Evolutionary conservation across 2,797 vertebrate species (phyloP).

Genomic region (Potorous gilbertii): DNA sequence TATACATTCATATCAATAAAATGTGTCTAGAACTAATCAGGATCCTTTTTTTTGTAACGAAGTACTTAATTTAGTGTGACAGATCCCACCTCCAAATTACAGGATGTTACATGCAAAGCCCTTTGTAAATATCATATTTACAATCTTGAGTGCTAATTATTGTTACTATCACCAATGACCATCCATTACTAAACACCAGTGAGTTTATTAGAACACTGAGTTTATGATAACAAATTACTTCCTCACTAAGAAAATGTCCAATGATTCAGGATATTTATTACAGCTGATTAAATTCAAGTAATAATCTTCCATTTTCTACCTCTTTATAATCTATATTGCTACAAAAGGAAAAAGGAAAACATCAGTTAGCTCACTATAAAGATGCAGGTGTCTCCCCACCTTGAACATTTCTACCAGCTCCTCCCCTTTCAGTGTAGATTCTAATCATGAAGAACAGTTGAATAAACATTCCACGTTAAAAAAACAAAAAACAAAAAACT

Average conservation of each 20-base stretch:
- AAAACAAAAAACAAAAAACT: constrained; percentile 9
- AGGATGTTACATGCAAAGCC: not conserved
- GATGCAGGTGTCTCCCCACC: constrained; percentile 27
- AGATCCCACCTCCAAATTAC: not conserved
- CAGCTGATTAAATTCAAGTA: constrained; percentile 51
- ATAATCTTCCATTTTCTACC: not conserved
- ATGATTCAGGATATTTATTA: not conserved
- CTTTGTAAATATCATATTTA: not conserved
- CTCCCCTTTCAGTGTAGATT: constrained; percentile 36
- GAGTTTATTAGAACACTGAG: constrained; percentile 33
- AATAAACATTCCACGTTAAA: not conserved
- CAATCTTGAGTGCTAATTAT: not conserved
- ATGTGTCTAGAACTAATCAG: not conserved
- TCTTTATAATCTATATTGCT: not conserved
- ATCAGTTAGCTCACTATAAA: not conserved
- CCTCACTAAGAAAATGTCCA: not conserved
- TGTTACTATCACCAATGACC: not conserved
- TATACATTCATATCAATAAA: not conserved
- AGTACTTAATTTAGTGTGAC: not conserved
- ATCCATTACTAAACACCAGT: not conserved
- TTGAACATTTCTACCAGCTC: not conserved
- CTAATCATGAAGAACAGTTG: not conserved
- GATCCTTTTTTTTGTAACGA: not conserved
- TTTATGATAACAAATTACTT: constrained; percentile 17
- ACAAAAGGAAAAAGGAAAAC: not conserved